Percentiles rank a stretch among this genome's conserved stretches.
Evolutionary conservation across 2,113 vertebrate genomes (phyloP).

Genomic region (Cochlearius cochlearius): DNA sequence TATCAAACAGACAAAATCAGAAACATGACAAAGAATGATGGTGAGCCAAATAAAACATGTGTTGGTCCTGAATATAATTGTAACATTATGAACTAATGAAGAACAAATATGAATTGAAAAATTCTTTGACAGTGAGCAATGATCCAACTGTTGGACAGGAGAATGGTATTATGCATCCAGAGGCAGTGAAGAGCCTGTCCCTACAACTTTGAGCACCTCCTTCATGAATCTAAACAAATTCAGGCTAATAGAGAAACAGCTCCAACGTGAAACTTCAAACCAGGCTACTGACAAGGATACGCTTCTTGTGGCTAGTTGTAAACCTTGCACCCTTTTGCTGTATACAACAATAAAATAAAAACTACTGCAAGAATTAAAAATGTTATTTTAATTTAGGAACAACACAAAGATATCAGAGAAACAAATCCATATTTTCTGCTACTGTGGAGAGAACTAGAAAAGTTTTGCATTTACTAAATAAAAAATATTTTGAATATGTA

Average conservation of each 20-base stretch:
- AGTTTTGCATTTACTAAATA: not conserved
- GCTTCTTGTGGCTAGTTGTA: not conserved
- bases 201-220: not conserved
- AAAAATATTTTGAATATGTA: not conserved
- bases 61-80: not conserved
- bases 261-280: not conserved
- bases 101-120: not conserved
- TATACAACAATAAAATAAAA: not conserved
- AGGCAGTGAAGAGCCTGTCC: not conserved
- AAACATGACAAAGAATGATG: conserved; percentile 25
- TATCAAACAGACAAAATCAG: conserved; percentile 29
- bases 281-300: not conserved
- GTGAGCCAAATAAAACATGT: conserved; percentile 45
- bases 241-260: not conserved
- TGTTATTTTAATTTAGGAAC: not conserved
- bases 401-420: not conserved
- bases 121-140: not conserved
- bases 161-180: not conserved
- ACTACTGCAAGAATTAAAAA: not conserved
- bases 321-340: not conserved
- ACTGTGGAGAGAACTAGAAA: not conserved
- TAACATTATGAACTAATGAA: conserved; percentile 2
- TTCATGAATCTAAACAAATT: not conserved
- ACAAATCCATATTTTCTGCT: not conserved
- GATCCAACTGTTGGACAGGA: not conserved